A percentile compares a stretch with the other conserved stretches of the same genome.
These are phyloP conservation scores for Hemiscyllium ocellatum DNA, from an alignment of 2,113 vertebrate genomes.

Conservation along the genomic window DNA sequence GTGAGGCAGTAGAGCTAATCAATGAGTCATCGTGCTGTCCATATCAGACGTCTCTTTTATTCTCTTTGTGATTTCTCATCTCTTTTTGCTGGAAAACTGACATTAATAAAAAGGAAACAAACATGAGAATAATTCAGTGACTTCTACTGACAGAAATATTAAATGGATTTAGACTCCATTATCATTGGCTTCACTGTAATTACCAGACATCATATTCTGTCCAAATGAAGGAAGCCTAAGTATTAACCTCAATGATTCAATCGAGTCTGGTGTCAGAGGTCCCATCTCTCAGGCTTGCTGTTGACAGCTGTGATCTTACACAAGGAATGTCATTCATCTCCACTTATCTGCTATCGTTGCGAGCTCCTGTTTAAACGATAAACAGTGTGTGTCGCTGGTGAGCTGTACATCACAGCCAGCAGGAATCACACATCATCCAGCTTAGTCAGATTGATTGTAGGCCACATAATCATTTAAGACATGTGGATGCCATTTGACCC, in stretches of 20 bases:
- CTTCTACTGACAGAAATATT: background rate
- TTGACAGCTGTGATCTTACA: background rate
- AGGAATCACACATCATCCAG: background rate
- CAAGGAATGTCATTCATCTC: background rate
- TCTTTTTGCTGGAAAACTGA: background rate
- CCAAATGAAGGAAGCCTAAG: background rate
- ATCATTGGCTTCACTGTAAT: constrained; percentile 6
- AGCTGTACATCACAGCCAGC: background rate
- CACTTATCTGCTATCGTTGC: background rate
- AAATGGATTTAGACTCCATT: background rate
- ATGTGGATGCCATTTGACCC: too few species aligned
- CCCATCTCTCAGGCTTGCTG: background rate
- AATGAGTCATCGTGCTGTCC: too few species aligned
- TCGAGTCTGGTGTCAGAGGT: background rate
- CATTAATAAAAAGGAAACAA: background rate
- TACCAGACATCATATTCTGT: background rate
- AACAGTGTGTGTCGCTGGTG: background rate
- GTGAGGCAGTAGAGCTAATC: too few species aligned
- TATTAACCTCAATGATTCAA: background rate
- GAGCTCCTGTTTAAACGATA: background rate
- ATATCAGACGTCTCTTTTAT: background rate
- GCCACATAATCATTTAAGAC: background rate
- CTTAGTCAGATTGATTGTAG: background rate
- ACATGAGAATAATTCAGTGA: background rate
- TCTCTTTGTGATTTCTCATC: background rate